Conservation (phyloP, 2,113 vertebrate genomes). For the Phalacrocorax brasilianus region DNA sequence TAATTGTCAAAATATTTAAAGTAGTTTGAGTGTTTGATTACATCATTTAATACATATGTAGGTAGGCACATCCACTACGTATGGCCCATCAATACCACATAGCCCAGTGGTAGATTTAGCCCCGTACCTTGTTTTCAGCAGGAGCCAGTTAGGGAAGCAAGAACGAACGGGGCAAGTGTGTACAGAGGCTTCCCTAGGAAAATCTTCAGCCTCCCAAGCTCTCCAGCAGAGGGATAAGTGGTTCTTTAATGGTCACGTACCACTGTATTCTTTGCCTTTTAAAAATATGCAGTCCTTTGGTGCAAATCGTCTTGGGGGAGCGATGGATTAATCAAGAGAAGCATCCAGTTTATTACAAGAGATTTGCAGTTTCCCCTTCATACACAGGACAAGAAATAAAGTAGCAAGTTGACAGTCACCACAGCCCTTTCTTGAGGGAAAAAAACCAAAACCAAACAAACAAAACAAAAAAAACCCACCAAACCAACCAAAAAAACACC, state of each 20-base stretch:
- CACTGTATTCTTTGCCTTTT: not conserved
- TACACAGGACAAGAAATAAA: not conserved
- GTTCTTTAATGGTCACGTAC: not conserved
- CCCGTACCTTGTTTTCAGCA: not conserved
- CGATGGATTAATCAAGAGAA: not conserved
- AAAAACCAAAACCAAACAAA: no score
- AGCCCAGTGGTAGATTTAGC: not conserved
- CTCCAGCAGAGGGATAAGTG: fast-evolving
- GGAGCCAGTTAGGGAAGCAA: fast-evolving
- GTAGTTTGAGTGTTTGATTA: no score
- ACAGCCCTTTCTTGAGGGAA: not conserved
- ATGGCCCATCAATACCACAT: not conserved
- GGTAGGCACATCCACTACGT: not conserved
- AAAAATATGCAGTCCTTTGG: not conserved
- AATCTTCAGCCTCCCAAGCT: not conserved
- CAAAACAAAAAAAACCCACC: no score
- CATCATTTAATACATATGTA: not conserved
- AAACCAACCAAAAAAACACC: no score
- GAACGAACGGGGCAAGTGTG: fast-evolving
- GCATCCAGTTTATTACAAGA: no score
- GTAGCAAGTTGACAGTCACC: not conserved
- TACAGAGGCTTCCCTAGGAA: not conserved
- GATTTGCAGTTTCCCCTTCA: not conserved
- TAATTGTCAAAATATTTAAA: not conserved
- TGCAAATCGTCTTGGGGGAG: not conserved